Conservation (phyloP, 2,888 invertebrate species). For the Alitta virens region DNA sequence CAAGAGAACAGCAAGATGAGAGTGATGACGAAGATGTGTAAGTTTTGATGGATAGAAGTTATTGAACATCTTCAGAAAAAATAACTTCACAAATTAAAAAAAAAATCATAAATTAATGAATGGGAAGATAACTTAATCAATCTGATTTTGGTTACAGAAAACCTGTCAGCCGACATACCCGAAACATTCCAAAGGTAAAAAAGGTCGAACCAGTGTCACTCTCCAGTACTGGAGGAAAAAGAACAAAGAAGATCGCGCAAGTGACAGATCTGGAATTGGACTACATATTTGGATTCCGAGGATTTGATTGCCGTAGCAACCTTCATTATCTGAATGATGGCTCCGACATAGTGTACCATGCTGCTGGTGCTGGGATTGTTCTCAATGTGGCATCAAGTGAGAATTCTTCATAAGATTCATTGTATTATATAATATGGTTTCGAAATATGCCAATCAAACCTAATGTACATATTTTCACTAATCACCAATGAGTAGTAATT, state of each 20-base stretch:
- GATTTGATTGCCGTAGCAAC: constrained; percentile 55
- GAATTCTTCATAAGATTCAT: background rate
- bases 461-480: too few relatives aligned
- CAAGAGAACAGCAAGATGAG: constrained; percentile 43
- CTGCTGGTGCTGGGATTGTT: constrained; percentile 57
- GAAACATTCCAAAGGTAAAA: constrained; percentile 46
- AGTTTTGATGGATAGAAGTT: background rate
- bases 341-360: constrained; percentile 55
- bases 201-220: constrained; percentile 30
- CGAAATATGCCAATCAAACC: too few relatives aligned
- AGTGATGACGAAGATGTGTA: constrained; percentile 21
- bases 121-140: background rate
- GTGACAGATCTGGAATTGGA: constrained; percentile 54
- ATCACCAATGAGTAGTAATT: too few relatives aligned
- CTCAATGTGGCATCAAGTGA: constrained; percentile 51
- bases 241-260: constrained; percentile 41
- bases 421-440: too few relatives aligned
- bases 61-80: background rate
- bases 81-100: background rate
- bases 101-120: background rate
- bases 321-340: constrained; percentile 55
- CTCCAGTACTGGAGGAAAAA: constrained; percentile 37
- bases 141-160: constrained; percentile 31
- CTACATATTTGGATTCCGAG: constrained; percentile 56
- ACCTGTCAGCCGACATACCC: constrained; percentile 45